Base-by-base conservation (phyloP, 2,888 invertebrate species). In the Odontocolon sp. region DNA sequence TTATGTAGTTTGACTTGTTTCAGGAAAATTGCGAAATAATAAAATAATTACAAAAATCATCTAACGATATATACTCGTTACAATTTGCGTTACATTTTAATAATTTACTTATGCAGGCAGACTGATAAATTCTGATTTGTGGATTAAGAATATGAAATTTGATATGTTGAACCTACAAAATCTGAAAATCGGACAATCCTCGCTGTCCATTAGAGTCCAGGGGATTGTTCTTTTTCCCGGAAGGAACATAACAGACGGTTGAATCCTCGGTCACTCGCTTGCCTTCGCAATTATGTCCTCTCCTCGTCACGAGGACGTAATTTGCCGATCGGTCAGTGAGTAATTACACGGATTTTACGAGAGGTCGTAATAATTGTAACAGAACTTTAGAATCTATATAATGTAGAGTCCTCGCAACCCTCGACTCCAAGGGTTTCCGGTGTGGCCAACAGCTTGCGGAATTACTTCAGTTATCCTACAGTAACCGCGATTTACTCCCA, bases 361-460 rank as follows among this genome's bases (percentile, higher is more conserved):
- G 31, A 18, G 56, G 57, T 68, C 63, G 56, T 61, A 67, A 76
- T 50, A 57, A 68, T 56, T n/a, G 38, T 50, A 61, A 67, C 14
- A 31, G 52, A 21, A 14, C 23, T 31, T 28, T 42, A 21, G 6
- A 66, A 28, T 6, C n/a, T 18, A 1, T 26, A 42, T 31, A 45
- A 26, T 28, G 26, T 40, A 42, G 6, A 9, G 21, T 38, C 38
- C 16, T 9, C 11, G 33, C 36, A 36, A 40, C 26, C 26, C 47
- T 56, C 61, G 9, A 18, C 18, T 47, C 72, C 50, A 68, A 72
- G 72, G 77, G 50, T 72, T 72, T 68, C 42, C 47, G 50, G 57
- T 16, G 26, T 36, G 61, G 54, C 42, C 42, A 54, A 14, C 26
- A 9, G n/a, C 21, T 11, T 11, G 9, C 31, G 54, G 54, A 68